phyloP scores from a whole-genome alignment of 2,888 invertebrate species.

The Pyrgus malvae region DNA sequence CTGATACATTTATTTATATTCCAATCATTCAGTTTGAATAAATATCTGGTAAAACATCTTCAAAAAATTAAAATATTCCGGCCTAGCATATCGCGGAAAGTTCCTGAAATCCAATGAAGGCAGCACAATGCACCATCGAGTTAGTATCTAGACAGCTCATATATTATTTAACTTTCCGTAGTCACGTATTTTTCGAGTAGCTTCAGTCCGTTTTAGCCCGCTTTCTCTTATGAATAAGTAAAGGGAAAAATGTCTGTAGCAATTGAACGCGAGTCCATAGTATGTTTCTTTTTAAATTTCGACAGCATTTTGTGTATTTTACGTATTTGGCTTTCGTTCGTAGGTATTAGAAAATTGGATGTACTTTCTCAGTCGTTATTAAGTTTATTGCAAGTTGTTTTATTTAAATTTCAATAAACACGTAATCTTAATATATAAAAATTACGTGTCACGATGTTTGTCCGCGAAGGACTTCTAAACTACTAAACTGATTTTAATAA shows the following conservation, averaged over 20 bases:
- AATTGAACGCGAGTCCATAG: slow-evolving; percentile 52
- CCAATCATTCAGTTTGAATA: too few species aligned
- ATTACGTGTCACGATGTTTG: too few species aligned
- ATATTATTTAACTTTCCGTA: slow-evolving; percentile 66
- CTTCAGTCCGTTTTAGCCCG: slow-evolving; percentile 67
- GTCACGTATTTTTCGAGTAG: slow-evolving; percentile 75
- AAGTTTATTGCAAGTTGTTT: too few species aligned
- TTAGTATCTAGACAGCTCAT: slow-evolving; percentile 49
- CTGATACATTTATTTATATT: too few species aligned
- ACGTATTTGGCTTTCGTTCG: neutral
- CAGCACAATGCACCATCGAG: slow-evolving; percentile 43
- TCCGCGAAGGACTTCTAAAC: too few species aligned
- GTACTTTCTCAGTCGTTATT: neutral
- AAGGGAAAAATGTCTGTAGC: slow-evolving; percentile 64
- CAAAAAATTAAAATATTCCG: too few species aligned
- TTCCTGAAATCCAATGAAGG: neutral
- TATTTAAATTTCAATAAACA: too few species aligned
- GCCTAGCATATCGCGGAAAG: neutral
- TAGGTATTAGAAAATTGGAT: slow-evolving; percentile 11
- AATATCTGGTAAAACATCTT: too few species aligned
- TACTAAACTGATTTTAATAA: too few species aligned
- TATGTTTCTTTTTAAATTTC: slow-evolving; percentile 43
- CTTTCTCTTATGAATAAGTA: slow-evolving; percentile 74
- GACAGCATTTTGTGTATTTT: slow-evolving; percentile 27
- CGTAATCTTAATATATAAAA: too few species aligned